phyloP scores from a whole-genome alignment of 2,113 vertebrate genomes.

The Orientallactaga bullata region DNA sequence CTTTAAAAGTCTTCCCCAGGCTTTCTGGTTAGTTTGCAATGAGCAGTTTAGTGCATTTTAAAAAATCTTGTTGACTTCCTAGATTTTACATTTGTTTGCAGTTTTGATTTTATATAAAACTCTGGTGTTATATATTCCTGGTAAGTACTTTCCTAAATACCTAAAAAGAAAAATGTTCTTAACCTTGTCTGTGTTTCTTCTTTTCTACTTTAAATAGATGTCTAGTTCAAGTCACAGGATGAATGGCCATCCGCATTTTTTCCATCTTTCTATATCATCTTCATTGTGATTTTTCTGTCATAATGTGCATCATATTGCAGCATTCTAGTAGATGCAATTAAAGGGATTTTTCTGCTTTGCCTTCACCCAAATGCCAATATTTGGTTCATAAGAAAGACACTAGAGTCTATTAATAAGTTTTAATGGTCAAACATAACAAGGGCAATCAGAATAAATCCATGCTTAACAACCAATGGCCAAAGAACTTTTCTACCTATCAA shows the following conservation, averaged over 20 bases:
- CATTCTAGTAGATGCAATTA: neutral
- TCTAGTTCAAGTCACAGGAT: no score
- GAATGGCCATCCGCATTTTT: neutral
- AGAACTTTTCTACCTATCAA: neutral
- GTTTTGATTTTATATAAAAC: constrained; percentile 44
- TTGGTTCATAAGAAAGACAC: neutral
- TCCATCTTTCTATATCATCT: neutral
- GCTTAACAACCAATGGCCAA: neutral
- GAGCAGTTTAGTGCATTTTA: neutral
- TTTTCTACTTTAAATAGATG: constrained; percentile 15
- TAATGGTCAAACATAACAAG: neutral
- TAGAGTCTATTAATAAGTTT: neutral
- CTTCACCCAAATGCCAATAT: neutral
- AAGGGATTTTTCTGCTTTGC: neutral
- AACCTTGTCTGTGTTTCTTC: neutral
- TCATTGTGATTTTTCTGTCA: neutral
- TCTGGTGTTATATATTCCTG: neutral
- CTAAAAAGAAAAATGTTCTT: constrained; percentile 14
- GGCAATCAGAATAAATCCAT: neutral
- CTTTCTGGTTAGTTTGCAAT: constrained; percentile 37
- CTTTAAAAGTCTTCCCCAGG: neutral
- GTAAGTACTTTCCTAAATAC: constrained; percentile 3
- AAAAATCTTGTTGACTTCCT: neutral
- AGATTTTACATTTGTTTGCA: constrained; percentile 30
- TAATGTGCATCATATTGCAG: neutral